phyloP scores from a whole-genome alignment of 1,140 invertebrate species.

The Lucilia sericata region DNA sequence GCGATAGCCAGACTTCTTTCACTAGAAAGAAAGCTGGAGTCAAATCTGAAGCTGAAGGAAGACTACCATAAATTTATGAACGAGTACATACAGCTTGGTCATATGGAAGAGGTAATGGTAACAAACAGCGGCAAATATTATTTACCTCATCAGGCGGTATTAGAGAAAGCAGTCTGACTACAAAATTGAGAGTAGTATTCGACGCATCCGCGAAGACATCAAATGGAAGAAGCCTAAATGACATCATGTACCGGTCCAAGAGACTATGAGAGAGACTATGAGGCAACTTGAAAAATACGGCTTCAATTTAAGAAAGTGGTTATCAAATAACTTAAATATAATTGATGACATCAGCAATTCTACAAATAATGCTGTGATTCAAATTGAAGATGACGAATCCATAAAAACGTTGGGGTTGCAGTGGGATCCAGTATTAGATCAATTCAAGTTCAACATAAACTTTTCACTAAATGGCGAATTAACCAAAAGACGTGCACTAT shows the following conservation, averaged over 20 bases:
- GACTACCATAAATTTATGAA: conserved; percentile 52
- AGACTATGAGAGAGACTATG: conserved; percentile 62
- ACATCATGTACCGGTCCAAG: conserved; percentile 55
- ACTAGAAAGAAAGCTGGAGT: neutral
- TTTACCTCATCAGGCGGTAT: conserved; percentile 59
- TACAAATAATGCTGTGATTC: neutral
- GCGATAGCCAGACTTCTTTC: neutral
- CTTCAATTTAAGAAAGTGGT: conserved; percentile 67
- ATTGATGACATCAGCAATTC: neutral
- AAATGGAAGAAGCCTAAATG: neutral
- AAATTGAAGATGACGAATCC: conserved; percentile 41
- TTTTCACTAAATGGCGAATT: neutral
- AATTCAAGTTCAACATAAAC: conserved; percentile 50
- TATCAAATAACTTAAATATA: conserved; percentile 52
- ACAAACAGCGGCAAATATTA: conserved; percentile 49
- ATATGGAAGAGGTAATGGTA: too few species aligned
- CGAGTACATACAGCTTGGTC: conserved; percentile 54
- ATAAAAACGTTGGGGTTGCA: conserved; percentile 58
- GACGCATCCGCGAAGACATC: neutral
- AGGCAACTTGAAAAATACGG: conserved; percentile 55
- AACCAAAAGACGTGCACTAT: conserved; percentile 60
- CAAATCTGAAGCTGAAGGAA: neutral
- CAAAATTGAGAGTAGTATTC: neutral
- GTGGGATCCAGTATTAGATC: conserved; percentile 58
- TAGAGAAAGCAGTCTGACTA: conserved; percentile 46